Conservation (phyloP, 2,797 vertebrate species). For the Austrolebias charrua region DNA sequence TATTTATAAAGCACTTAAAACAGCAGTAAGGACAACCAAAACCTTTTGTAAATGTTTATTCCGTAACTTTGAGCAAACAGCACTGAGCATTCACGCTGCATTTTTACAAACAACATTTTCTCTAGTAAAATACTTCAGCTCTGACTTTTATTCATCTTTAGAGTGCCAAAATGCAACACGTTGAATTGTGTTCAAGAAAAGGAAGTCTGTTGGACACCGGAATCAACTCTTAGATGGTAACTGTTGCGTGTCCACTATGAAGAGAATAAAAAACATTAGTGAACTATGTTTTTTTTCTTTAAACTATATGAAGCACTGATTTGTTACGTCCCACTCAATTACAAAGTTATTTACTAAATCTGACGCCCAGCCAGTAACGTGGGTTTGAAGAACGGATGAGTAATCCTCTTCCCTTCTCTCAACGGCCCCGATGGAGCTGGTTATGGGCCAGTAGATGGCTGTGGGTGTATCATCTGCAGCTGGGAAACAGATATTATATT, state of each 20-base stretch:
- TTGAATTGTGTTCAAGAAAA: background rate
- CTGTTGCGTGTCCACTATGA: background rate
- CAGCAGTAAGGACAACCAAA: too few species aligned
- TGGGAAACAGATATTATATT: constrained; percentile 9
- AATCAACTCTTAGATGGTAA: background rate
- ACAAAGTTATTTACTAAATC: background rate
- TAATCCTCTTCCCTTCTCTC: constrained; percentile 5
- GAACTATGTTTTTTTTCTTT: constrained; percentile 8
- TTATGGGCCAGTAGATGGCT: constrained; percentile 9
- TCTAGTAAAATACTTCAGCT: too few species aligned
- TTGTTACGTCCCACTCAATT: constrained; percentile 1
- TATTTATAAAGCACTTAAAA: too few species aligned
- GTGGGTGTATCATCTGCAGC: background rate
- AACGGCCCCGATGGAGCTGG: background rate
- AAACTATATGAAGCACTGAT: background rate
- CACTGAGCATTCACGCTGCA: too few species aligned
- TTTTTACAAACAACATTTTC: too few species aligned
- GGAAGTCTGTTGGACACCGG: background rate
- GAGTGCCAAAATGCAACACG: background rate
- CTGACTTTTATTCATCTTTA: background rate
- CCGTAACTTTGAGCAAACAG: too few species aligned
- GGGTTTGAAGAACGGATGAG: constrained; percentile 1
- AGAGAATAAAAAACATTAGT: background rate
- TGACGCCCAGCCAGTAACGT: background rate
- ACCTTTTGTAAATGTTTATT: too few species aligned